These are phyloP conservation scores for Marronus borbonicus DNA, from an alignment of 2,888 invertebrate species.

Conservation along the genomic window DNA sequence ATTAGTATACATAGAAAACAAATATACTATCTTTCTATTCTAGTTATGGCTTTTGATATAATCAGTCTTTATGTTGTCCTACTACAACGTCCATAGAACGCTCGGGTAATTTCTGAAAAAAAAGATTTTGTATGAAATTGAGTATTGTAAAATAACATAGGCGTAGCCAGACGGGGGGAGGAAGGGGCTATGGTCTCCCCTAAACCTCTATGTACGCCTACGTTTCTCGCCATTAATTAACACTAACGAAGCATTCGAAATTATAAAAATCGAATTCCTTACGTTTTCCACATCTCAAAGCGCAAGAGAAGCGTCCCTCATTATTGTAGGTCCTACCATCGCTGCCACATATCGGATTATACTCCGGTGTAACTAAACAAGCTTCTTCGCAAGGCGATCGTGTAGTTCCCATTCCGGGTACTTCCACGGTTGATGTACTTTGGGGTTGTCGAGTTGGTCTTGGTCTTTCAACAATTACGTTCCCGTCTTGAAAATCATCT, in stretches of 20 bases:
- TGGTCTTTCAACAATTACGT: neutral
- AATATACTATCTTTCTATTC: neutral
- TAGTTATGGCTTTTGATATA: neutral
- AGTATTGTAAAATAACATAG: no score
- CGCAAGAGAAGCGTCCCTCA: slow-evolving; percentile 61
- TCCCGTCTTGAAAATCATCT: slow-evolving; percentile 4
- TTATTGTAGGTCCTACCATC: slow-evolving; percentile 64
- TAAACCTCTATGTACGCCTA: no score
- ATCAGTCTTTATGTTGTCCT: slow-evolving; percentile 26
- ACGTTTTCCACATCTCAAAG: slow-evolving; percentile 64
- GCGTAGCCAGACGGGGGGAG: no score
- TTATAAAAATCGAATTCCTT: slow-evolving; percentile 52
- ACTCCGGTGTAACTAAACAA: slow-evolving; percentile 63
- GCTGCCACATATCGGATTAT: slow-evolving; percentile 66
- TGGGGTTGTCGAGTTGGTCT: slow-evolving; percentile 25
- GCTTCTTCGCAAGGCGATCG: slow-evolving; percentile 61
- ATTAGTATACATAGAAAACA: neutral
- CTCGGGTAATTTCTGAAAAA: slow-evolving; percentile 16
- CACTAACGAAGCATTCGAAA: no score
- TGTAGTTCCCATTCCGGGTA: slow-evolving; percentile 64
- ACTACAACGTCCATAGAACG: slow-evolving; percentile 17
- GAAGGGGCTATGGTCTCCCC: no score
- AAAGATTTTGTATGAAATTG: neutral
- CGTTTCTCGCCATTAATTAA: no score
- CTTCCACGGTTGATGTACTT: slow-evolving; percentile 54